Evolutionary conservation across 2,797 vertebrate genomes (phyloP).

Genomic region (Pogonophryne albipinna): DNA sequence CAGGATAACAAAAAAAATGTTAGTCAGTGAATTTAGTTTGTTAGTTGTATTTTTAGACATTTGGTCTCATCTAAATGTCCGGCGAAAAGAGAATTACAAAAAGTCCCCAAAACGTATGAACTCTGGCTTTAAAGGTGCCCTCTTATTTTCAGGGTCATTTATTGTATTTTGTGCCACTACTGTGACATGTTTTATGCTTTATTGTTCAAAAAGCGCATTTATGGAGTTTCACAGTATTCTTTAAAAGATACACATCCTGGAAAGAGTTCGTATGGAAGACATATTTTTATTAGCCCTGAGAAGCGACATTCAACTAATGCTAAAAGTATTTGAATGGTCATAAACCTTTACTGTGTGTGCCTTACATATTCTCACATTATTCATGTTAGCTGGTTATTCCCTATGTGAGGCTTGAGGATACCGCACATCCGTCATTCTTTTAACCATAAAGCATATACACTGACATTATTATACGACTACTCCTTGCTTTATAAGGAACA

Average conservation of each 20-base stretch:
- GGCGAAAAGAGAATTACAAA: too few relatives aligned
- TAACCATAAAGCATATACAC: background rate
- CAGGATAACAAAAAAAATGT: too few relatives aligned
- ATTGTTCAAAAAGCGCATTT: too few relatives aligned
- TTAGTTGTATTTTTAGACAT: too few relatives aligned
- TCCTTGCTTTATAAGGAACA: background rate
- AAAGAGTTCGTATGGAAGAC: fast-evolving
- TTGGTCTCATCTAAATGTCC: too few relatives aligned
- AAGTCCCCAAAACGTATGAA: background rate
- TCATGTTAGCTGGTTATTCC: background rate
- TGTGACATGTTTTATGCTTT: too few relatives aligned
- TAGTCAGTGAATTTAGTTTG: too few relatives aligned
- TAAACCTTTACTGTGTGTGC: background rate
- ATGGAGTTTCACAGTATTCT: too few relatives aligned
- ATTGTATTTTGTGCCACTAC: too few relatives aligned
- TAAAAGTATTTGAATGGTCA: background rate
- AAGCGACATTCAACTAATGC: background rate
- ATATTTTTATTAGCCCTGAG: background rate
- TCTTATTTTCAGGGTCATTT: too few relatives aligned
- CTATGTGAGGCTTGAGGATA: background rate
- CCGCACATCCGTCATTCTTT: background rate
- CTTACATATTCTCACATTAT: background rate
- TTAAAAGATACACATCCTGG: too few relatives aligned
- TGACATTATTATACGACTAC: background rate
- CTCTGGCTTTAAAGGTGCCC: background rate